phyloP scores from a whole-genome alignment of 1,140 invertebrate genomes.

The Bursaphelenchus mucronatus region DNA sequence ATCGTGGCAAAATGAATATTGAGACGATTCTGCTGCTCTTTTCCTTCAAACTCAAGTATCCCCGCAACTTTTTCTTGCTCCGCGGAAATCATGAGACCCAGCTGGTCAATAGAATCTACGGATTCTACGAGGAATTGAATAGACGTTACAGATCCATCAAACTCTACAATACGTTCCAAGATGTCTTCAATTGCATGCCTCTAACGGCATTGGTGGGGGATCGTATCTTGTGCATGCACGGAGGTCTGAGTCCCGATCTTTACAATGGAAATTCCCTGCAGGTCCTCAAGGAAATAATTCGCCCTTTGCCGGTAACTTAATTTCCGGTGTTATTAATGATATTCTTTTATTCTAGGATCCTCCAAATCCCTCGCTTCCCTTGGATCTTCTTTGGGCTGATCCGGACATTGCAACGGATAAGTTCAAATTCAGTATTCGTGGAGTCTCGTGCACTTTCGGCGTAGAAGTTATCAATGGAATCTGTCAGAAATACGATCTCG shows the following conservation, averaged over 20 bases:
- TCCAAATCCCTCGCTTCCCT: constrained; percentile 25
- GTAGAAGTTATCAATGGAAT: constrained; percentile 6
- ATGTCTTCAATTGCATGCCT: constrained; percentile 57
- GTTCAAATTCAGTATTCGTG: constrained; percentile 11
- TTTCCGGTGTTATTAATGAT: background rate
- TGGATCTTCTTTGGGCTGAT: constrained; percentile 28
- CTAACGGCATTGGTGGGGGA: constrained; percentile 77
- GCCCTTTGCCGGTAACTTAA: constrained; percentile 9
- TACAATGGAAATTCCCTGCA: constrained; percentile 13
- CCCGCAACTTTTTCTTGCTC: constrained; percentile 70
- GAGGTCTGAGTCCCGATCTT: constrained; percentile 74
- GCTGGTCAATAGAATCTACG: constrained; percentile 68
- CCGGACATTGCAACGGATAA: constrained; percentile 10
- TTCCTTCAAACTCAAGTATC: constrained; percentile 66
- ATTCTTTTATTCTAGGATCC: constrained; percentile 11
- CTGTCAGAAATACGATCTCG: constrained; percentile 6
- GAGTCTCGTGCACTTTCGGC: constrained; percentile 15
- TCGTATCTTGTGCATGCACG: constrained; percentile 78
- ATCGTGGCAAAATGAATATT: constrained; percentile 45
- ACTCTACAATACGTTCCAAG: constrained; percentile 61
- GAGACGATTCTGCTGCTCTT: constrained; percentile 67
- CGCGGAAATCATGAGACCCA: constrained; percentile 69
- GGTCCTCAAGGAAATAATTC: constrained; percentile 8
- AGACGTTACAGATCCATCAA: constrained; percentile 42
- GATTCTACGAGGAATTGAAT: constrained; percentile 64